phyloP scores from a whole-genome alignment of 2,113 vertebrate genomes.

The Cololabis saira region DNA sequence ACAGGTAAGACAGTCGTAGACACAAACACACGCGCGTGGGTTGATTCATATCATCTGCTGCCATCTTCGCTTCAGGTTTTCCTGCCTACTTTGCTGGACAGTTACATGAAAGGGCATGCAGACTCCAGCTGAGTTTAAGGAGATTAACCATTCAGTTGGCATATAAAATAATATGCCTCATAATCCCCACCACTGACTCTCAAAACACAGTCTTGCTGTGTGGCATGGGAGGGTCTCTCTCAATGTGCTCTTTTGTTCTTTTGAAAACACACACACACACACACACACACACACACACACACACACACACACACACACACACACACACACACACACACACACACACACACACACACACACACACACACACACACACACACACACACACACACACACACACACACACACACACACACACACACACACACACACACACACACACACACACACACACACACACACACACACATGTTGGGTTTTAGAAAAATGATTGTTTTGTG shows the following conservation, averaged over 20 bases:
- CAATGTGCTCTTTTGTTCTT: conserved; percentile 47
- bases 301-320: too few relatives aligned
- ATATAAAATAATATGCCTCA: conserved; percentile 63
- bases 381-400: too few relatives aligned
- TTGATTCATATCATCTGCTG: conserved; percentile 10
- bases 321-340: too few relatives aligned
- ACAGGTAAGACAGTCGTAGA: conserved; percentile 26
- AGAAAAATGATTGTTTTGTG: too few relatives aligned
- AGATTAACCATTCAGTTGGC: conserved; percentile 66
- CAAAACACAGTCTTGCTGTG: conserved; percentile 59
- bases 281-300: too few relatives aligned
- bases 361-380: not conserved
- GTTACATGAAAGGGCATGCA: conserved; percentile 42
- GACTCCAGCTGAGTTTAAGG: conserved; percentile 50
- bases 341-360: too few relatives aligned
- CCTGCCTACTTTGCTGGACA: conserved; percentile 23
- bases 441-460: too few relatives aligned
- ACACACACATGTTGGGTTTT: too few relatives aligned
- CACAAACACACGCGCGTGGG: conserved; percentile 19
- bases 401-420: too few relatives aligned
- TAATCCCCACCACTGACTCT: conserved; percentile 61
- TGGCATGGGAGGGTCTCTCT: conserved; percentile 31
- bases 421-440: too few relatives aligned
- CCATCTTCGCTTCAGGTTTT: conserved; percentile 10
- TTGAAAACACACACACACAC: conserved; percentile 1